Conservation (phyloP, 2,888 invertebrate genomes). For the Anthrax anthrax region DNA sequence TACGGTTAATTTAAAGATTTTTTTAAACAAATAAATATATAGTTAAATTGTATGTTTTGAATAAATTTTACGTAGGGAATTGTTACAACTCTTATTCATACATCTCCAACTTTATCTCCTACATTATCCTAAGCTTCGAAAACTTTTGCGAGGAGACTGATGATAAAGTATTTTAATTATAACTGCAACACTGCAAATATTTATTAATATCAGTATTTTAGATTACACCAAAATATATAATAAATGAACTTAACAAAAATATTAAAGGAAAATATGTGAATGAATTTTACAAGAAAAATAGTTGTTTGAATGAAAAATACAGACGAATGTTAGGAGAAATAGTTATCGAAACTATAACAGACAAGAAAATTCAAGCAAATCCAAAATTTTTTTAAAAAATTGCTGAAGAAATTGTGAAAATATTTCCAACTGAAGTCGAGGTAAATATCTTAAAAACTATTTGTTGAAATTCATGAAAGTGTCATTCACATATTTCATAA, state of each 20-base stretch:
- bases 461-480: not conserved
- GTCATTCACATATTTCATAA: not conserved
- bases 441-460: not conserved
- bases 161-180: not conserved
- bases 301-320: not conserved
- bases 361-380: not conserved
- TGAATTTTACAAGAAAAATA: not conserved
- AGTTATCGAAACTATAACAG: not conserved
- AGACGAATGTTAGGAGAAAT: not conserved
- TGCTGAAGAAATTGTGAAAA: not conserved
- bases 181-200: not conserved
- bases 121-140: not conserved
- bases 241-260: not conserved
- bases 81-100: not conserved
- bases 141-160: not conserved
- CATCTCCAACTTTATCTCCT: not conserved
- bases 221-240: not conserved
- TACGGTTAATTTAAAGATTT: not conserved
- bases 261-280: not conserved
- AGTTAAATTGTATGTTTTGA: not conserved
- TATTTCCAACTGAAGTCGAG: conserved; percentile 1
- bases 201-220: not conserved
- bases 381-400: not conserved
- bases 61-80: not conserved
- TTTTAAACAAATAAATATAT: not conserved